Evolutionary conservation across 2,888 invertebrate genomes (phyloP).

Genomic region (Rhagophthalmus giganteus): DNA sequence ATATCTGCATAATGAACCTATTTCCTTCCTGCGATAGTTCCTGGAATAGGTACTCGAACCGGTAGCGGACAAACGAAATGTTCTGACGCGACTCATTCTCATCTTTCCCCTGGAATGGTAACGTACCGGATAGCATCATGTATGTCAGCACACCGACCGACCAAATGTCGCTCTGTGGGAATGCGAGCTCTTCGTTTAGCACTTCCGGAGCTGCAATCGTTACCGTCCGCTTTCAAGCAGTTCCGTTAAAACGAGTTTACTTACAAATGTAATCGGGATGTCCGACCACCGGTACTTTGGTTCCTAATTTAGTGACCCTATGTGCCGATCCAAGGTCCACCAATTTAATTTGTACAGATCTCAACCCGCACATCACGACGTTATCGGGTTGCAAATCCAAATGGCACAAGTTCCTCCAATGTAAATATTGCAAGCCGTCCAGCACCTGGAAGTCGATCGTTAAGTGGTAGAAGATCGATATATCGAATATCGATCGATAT

Average conservation of each 20-base stretch:
- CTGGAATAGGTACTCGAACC: conserved; percentile 92
- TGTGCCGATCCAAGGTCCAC: conserved; percentile 91
- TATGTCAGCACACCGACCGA: conserved; percentile 90
- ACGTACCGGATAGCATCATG: conserved; percentile 87
- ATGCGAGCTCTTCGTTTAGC: conserved; percentile 82
- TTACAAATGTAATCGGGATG: conserved; percentile 75
- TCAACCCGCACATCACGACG: conserved; percentile 85
- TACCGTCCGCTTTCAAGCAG: not conserved
- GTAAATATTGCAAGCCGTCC: conserved; percentile 91
- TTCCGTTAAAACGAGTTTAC: conserved; percentile 17
- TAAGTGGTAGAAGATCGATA: no score
- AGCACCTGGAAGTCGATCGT: conserved; percentile 58
- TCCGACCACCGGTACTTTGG: conserved; percentile 69
- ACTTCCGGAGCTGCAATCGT: conserved; percentile 78
- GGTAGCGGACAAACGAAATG: conserved; percentile 87
- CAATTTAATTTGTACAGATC: conserved; percentile 84
- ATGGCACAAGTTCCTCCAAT: conserved; percentile 90
- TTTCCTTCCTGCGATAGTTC: conserved; percentile 93
- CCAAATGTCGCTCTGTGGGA: conserved; percentile 94
- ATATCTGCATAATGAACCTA: conserved; percentile 91
- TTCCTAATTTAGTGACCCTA: conserved; percentile 77
- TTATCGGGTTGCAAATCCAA: conserved; percentile 94
- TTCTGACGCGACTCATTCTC: conserved; percentile 88
- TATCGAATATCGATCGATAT: no score
- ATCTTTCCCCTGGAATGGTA: conserved; percentile 85